Conservation (phyloP, 2,113 vertebrate species). For the Actenoides lindsayi region DNA sequence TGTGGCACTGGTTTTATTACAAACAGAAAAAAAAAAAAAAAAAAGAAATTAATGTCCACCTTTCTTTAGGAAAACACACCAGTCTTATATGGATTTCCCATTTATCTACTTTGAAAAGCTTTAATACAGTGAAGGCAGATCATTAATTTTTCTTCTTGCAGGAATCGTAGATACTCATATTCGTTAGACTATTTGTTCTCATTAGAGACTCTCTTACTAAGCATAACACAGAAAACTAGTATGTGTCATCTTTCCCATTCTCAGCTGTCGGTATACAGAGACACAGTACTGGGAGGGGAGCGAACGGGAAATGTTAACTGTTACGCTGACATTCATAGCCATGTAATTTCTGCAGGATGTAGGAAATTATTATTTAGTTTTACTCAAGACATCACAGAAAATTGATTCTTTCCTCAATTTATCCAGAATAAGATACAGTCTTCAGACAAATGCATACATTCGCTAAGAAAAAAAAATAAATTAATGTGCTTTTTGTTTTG, state of each 20-base stretch:
- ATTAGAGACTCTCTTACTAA: not conserved
- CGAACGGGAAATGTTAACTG: not conserved
- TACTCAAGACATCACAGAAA: not conserved
- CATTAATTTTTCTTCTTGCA: not conserved
- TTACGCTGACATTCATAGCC: not conserved
- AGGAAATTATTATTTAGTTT: not conserved
- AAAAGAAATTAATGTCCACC: not conserved
- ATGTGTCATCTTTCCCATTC: not conserved
- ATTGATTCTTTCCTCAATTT: conserved; percentile 9
- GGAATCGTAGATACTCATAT: not conserved
- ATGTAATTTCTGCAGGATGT: not conserved
- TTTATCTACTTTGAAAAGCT: not conserved
- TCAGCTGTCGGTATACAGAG: not conserved
- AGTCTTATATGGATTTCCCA: not conserved
- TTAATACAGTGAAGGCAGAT: not conserved
- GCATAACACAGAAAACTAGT: not conserved
- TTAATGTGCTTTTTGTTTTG: not conserved
- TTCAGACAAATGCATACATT: not conserved
- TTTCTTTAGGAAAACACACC: not conserved
- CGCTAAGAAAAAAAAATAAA: not conserved
- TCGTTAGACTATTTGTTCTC: not conserved
- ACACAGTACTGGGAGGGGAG: not conserved
- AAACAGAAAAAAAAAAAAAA: not conserved
- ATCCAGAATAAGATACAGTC: not conserved
- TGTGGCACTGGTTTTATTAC: not conserved